Percentiles rank a stretch among this genome's conserved stretches.
Evolutionary conservation across 2,113 vertebrate genomes (phyloP).

Genomic region (Trinectes maculatus): DNA sequence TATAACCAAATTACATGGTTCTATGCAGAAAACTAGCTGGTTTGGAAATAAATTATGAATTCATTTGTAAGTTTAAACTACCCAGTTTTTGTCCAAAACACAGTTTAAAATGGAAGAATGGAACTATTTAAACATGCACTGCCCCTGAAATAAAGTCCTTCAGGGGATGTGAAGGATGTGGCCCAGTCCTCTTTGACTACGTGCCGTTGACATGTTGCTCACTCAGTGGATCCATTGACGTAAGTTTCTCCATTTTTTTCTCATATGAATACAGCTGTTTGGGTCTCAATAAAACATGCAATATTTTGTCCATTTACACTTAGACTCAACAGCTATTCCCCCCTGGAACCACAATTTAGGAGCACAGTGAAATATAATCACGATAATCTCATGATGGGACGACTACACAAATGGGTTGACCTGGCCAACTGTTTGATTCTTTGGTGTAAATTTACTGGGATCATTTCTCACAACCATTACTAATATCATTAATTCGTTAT

Average conservation of each 20-base stretch:
- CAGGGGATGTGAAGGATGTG: slow-evolving; percentile 4
- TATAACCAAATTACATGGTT: background rate
- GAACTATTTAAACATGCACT: background rate
- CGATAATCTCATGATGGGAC: background rate
- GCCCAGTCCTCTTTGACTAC: slow-evolving; percentile 26
- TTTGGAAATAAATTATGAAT: background rate
- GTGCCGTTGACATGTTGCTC: slow-evolving; percentile 51
- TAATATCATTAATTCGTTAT: slow-evolving; percentile 20
- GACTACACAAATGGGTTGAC: slow-evolving; percentile 14
- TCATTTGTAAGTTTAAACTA: background rate
- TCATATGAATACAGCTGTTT: slow-evolving; percentile 10
- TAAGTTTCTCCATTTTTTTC: background rate
- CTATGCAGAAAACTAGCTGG: background rate
- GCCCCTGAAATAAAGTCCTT: background rate
- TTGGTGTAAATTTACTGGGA: slow-evolving; percentile 20
- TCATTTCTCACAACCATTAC: slow-evolving; percentile 19
- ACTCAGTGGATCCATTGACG: slow-evolving; percentile 25
- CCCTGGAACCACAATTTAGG: slow-evolving; percentile 4
- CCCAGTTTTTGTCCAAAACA: background rate
- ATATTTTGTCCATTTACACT: slow-evolving; percentile 5
- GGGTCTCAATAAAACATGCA: slow-evolving; percentile 22
- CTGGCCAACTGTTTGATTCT: background rate
- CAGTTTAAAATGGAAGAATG: slow-evolving; percentile 5
- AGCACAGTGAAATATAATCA: slow-evolving; percentile 20
- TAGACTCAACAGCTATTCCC: slow-evolving; percentile 18